Conservation (phyloP, 2,888 invertebrate species). For the Coleophora flavipennella region DNA sequence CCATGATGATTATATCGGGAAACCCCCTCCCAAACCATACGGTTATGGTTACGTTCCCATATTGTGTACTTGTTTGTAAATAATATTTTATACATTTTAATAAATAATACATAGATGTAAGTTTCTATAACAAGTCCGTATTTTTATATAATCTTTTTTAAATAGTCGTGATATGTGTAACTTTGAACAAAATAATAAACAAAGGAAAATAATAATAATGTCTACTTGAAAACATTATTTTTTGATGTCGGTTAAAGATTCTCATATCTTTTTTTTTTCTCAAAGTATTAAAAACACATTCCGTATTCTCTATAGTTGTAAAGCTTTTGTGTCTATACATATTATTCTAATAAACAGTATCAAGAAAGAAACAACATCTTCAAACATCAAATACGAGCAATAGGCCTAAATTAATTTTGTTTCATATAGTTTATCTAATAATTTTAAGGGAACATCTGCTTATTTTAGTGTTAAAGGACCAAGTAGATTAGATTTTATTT, state of each 20-base stretch:
- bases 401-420: too few relatives aligned
- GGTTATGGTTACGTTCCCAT: too few relatives aligned
- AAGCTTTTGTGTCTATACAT: too few relatives aligned
- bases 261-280: background rate
- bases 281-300: constrained; percentile 1
- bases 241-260: background rate
- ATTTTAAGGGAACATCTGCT: background rate
- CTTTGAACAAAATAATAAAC: too few relatives aligned
- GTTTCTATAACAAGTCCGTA: constrained; percentile 1
- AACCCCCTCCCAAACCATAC: too few relatives aligned
- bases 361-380: too few relatives aligned
- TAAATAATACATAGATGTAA: background rate
- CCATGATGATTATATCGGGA: too few relatives aligned
- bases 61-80: background rate
- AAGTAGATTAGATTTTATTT: constrained; percentile 7
- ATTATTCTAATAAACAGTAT: too few relatives aligned
- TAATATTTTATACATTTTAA: constrained; percentile 3
- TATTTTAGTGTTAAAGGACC: background rate
- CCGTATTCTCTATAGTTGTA: background rate
- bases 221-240: too few relatives aligned
- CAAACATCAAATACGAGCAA: too few relatives aligned
- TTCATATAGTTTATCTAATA: background rate
- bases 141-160: constrained; percentile 3
- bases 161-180: constrained; percentile 3
- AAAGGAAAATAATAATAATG: too few relatives aligned